Conservation (phyloP, 2,888 invertebrate species). For the Apeira syringaria region DNA sequence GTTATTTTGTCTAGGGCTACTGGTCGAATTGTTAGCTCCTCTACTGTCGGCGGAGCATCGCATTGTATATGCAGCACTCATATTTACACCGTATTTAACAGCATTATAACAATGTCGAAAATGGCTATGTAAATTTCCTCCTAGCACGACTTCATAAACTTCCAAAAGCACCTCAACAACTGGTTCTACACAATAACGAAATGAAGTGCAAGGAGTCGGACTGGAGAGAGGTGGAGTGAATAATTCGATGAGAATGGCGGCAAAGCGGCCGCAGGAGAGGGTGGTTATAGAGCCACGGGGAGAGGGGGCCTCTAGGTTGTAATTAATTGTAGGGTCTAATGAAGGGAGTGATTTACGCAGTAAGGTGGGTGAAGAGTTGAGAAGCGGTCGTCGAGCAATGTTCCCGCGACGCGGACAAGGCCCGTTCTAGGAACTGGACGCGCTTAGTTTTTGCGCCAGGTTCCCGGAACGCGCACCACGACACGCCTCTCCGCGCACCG, state of each 20-base stretch:
- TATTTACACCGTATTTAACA: no score
- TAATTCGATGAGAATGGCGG: constrained; percentile 21
- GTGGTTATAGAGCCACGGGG: constrained; percentile 8
- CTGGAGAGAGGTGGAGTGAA: constrained; percentile 17
- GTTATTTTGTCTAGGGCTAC: no score
- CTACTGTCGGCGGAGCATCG: no score
- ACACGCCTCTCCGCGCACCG: constrained; percentile 24
- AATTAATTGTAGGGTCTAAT: constrained; percentile 62
- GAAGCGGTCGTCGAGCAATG: background rate
- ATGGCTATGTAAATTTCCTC: no score
- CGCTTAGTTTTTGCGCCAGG: constrained; percentile 39
- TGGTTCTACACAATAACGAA: constrained; percentile 21
- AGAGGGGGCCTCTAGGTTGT: constrained; percentile 38
- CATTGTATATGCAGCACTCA: no score
- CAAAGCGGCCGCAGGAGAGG: constrained; percentile 14
- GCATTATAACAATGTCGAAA: no score
- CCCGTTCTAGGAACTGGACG: constrained; percentile 36
- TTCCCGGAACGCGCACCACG: constrained; percentile 30
- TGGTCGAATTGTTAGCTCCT: no score
- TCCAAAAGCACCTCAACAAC: constrained; percentile 1
- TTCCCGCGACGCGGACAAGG: background rate
- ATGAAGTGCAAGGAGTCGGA: constrained; percentile 38
- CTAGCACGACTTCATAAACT: constrained; percentile 1
- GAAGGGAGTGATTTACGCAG: constrained; percentile 59
- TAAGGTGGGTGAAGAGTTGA: constrained; percentile 19